Percentiles rank a stretch among this genome's conserved stretches.
These are phyloP conservation scores for cattle (Bos taurus) DNA, from an alignment of 2,113 vertebrate species.

Conservation along the genomic window DNA sequence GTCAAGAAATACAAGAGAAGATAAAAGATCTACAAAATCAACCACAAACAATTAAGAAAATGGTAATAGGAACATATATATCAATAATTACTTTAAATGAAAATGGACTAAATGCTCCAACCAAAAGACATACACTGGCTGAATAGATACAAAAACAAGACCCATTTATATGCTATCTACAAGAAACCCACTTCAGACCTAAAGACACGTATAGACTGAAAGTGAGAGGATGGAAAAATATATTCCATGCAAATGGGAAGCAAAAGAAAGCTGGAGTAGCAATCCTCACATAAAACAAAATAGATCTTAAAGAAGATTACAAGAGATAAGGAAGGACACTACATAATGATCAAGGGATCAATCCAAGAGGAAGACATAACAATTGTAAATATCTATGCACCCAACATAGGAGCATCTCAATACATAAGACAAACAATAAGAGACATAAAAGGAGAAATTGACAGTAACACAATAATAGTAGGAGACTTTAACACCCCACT, in stretches of 20 bases:
- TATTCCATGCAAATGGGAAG: neutral
- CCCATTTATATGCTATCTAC: neutral
- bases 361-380: neutral
- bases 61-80: neutral
- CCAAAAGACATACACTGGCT: neutral
- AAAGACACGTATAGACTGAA: neutral
- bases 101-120: neutral
- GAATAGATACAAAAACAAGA: neutral
- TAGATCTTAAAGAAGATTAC: neutral
- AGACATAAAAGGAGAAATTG: neutral
- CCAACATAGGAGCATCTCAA: neutral
- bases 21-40: neutral
- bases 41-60: neutral
- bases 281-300: neutral
- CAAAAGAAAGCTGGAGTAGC: neutral
- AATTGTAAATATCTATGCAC: neutral
- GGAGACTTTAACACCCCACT: neutral
- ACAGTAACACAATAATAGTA: neutral
- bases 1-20: neutral
- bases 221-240: neutral
- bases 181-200: neutral
- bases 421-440: neutral
- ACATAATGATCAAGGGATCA: neutral
- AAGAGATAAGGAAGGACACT: neutral
- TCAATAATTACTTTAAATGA: neutral